phyloP scores from a whole-genome alignment of 2,797 vertebrate genomes.

The Cryptoprocta ferox region DNA sequence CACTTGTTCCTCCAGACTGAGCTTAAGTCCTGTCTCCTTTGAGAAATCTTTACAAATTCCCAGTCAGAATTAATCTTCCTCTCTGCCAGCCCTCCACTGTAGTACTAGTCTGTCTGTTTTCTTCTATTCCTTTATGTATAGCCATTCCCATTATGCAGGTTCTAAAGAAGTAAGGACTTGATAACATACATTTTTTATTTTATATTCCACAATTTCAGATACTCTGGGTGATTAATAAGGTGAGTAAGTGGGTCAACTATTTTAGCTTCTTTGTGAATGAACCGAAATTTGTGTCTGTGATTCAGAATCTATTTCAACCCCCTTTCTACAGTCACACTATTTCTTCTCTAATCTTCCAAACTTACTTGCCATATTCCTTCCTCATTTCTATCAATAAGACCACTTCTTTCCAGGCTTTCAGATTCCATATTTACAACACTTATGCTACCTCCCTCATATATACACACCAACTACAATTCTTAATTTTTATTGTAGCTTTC shows the following conservation, averaged over 20 bases:
- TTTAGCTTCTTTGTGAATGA: constrained; percentile 24
- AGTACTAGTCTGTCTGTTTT: background rate
- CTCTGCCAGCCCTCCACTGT: background rate
- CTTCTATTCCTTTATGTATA: background rate
- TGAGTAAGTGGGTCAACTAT: background rate
- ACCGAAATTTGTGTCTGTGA: background rate
- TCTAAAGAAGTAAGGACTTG: background rate
- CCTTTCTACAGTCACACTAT: background rate
- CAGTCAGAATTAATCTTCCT: background rate
- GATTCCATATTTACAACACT: background rate
- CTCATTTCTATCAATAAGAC: background rate
- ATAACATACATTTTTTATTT: background rate
- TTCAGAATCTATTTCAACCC: background rate
- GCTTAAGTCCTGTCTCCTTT: constrained; percentile 11
- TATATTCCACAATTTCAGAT: background rate
- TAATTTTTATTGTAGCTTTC: background rate
- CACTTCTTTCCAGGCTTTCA: background rate
- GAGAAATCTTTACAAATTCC: constrained; percentile 35
- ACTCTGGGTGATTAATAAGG: background rate
- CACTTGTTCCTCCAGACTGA: background rate
- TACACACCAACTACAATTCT: background rate
- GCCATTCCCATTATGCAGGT: background rate
- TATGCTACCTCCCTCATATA: background rate
- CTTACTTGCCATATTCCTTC: background rate
- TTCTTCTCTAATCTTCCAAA: background rate